Evolutionary conservation across 2,113 vertebrate genomes (phyloP).

Genomic region (Seriola rivoliana): DNA sequence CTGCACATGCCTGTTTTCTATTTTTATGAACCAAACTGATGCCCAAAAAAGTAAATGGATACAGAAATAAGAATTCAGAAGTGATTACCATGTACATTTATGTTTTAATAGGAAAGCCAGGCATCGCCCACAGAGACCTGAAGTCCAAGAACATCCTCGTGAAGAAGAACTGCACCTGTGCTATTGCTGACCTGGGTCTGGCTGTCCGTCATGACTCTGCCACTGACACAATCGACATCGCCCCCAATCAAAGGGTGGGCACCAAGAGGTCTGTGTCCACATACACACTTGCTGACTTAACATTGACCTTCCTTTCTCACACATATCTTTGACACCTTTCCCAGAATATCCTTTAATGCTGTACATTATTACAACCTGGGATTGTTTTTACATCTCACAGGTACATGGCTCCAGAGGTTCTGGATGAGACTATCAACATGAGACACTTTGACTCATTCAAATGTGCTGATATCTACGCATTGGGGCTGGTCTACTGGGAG

Average conservation of each 20-base stretch:
- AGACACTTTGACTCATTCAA: conserved; percentile 98
- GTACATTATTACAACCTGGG: neutral
- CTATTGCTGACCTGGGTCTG: conserved; percentile 95
- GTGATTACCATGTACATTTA: neutral
- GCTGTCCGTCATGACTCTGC: conserved; percentile 94
- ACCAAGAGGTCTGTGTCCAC: conserved; percentile 90
- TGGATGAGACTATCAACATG: conserved; percentile 98
- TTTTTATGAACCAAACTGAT: neutral
- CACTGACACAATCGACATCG: conserved; percentile 95
- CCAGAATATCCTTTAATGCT: conserved; percentile 7
- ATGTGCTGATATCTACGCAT: conserved; percentile 95
- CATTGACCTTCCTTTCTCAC: neutral
- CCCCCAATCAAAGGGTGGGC: conserved; percentile 95
- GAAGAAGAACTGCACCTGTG: conserved; percentile 96
- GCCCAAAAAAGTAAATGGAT: neutral
- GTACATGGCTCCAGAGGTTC: conserved; percentile 97
- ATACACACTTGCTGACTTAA: neutral
- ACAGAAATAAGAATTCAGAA: neutral
- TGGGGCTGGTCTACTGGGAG: conserved; percentile 98
- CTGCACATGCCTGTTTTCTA: neutral
- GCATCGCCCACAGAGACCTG: conserved; percentile 95
- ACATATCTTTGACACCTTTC: conserved; percentile 25
- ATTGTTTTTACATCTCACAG: conserved; percentile 76
- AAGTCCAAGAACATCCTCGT: conserved; percentile 98
- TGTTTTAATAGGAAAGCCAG: conserved; percentile 89